A percentile compares a stretch with the other conserved stretches of the same genome.
phyloP scores from a whole-genome alignment of 2,113 vertebrate species.

The Rutilus rutilus region DNA sequence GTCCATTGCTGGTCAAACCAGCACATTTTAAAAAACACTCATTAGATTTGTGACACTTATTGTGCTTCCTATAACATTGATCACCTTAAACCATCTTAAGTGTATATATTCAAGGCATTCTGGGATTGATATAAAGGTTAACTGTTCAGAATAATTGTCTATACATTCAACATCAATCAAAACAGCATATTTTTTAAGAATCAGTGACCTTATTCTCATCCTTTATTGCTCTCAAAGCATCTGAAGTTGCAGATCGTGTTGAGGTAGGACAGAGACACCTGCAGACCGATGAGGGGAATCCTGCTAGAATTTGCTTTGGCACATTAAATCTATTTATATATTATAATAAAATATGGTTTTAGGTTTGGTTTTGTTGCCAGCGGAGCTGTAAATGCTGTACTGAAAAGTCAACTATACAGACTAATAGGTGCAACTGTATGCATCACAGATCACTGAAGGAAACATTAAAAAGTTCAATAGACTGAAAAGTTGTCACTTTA shows the following conservation, averaged over 20 bases:
- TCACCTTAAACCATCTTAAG: not conserved
- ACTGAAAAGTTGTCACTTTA: not conserved
- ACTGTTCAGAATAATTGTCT: not conserved
- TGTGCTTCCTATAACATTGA: not conserved
- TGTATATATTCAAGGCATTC: not conserved
- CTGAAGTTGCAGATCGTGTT: not conserved
- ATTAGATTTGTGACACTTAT: not conserved
- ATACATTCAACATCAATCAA: not conserved
- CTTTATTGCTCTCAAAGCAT: not conserved
- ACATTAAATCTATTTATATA: not conserved
- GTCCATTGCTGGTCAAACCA: not conserved
- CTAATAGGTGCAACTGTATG: not conserved
- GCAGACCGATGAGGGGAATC: not conserved
- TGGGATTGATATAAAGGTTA: not conserved
- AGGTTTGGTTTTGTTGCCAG: not conserved
- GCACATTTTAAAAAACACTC: not conserved
- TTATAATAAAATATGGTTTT: not conserved
- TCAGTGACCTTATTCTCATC: not conserved
- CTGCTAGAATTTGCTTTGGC: not conserved
- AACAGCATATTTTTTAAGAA: not conserved
- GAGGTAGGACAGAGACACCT: constrained; percentile 29
- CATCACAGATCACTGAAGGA: not conserved
- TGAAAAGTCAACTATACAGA: not conserved
- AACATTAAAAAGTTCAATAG: not conserved
- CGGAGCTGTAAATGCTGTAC: not conserved